Conservation (phyloP, 2,888 invertebrate species). For the Hedychridium roseum region DNA sequence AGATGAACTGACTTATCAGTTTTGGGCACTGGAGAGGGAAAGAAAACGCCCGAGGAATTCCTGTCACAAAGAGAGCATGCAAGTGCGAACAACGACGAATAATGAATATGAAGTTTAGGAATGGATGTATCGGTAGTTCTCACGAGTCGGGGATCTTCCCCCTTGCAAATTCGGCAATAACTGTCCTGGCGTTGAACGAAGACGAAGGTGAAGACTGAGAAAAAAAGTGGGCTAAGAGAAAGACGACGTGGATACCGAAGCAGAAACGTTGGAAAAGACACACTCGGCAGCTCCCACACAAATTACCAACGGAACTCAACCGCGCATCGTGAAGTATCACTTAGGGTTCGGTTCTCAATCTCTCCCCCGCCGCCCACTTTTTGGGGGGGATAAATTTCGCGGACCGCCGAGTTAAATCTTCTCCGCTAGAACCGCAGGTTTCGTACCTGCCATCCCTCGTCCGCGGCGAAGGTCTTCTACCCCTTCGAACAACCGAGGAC, state of each 20-base stretch:
- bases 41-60: too few species aligned
- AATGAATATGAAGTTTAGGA: too few species aligned
- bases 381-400: conserved; percentile 43
- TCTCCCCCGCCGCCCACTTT: conserved; percentile 23
- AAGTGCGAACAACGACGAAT: too few species aligned
- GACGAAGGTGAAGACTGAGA: conserved; percentile 7
- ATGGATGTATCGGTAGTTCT: too few species aligned
- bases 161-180: too few species aligned
- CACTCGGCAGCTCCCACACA: conserved; percentile 52
- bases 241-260: conserved; percentile 11
- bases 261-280: conserved; percentile 28
- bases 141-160: too few species aligned
- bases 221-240: not conserved
- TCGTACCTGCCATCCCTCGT: not conserved
- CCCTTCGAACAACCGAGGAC: not conserved
- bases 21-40: too few species aligned
- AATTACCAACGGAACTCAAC: conserved; percentile 45
- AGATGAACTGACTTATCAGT: too few species aligned
- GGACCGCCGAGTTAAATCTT: conserved; percentile 38
- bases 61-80: too few species aligned
- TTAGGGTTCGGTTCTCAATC: conserved; percentile 50
- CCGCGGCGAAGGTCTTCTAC: not conserved
- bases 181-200: conserved; percentile 5
- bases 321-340: conserved; percentile 48
- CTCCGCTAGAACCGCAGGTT: conserved; percentile 30